Evolutionary conservation across 2,888 invertebrate species (phyloP), one percentile per base, ranked within the genome.

Genomic region (Drosophila pegasa): DNA sequence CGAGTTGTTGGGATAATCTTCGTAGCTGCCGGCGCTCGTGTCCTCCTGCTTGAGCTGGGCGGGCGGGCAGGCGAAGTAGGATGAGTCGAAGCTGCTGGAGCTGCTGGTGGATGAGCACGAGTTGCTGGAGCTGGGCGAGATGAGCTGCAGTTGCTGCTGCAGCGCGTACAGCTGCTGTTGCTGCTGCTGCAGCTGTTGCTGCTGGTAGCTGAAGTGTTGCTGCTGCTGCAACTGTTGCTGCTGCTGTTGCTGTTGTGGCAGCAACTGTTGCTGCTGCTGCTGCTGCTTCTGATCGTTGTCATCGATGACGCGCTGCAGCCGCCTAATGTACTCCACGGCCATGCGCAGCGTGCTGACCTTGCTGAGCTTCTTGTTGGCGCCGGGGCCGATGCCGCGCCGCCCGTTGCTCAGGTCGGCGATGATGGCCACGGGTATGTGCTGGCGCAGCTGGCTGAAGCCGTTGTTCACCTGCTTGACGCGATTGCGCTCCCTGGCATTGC

Each of bases 381-480:
- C 91, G 6, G 90, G 89, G 69, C 96, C 94, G n/a, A 95, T 95
- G 61, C 91, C 92, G 75, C 96, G 94, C 2, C 95, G 94, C 3
- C 95, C 94, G 55, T 93, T 93, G 66, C 94, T 94, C 58, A 96
- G 91, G 18, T 96, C 95, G 25, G 96, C 95, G 0, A 96, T 94
- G 27, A 97, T 95, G 58, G 95, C 95, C 61, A 95, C 94, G 0
- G 98, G 98, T 74, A 98, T 97, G 90, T 97, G 97, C 84, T 97
- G 96, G 12, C 98, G 94, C 27, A 98, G 94, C 37, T 96, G 96
- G 6, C 97, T 96, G 91, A 98, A 98, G 82, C 98, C 98, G 92
- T 97, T 97, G 93, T 98, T 98, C 85, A 98, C 97, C 94, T 98
- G 97, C 92, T 98, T 98, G 77, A 98, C 98, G 78, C 98, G 95